phyloP scores from a whole-genome alignment of 1,140 invertebrate species.

The Ceratina australensis region DNA sequence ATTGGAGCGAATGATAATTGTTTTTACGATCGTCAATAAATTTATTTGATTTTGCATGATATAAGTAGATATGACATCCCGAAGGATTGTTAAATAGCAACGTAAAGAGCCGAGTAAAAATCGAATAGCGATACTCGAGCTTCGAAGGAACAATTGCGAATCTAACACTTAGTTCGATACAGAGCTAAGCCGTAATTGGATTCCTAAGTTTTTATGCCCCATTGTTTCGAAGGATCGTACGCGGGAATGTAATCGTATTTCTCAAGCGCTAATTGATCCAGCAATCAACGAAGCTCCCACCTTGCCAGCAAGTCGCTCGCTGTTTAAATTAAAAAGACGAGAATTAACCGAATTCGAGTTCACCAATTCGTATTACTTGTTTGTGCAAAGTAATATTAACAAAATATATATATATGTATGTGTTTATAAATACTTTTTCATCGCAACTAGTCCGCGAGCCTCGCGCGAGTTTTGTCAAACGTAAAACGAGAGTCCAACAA shows the following conservation, averaged over 20 bases:
- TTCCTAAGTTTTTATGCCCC: background rate
- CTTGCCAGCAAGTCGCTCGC: conserved; percentile 55
- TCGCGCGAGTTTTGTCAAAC: conserved; percentile 19
- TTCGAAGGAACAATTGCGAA: conserved; percentile 1
- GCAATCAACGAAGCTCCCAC: conserved; percentile 63
- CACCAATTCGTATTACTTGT: conserved; percentile 1
- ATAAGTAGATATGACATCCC: too few species aligned
- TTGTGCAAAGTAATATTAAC: conserved; percentile 41
- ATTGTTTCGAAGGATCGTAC: conserved; percentile 10
- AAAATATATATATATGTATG: conserved; percentile 13
- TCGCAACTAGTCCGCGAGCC: conserved; percentile 23
- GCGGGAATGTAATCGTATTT: conserved; percentile 40
- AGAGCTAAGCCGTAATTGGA: background rate
- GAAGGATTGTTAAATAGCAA: background rate
- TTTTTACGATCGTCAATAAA: too few species aligned
- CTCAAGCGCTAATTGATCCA: conserved; percentile 67
- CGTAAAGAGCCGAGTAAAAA: conserved; percentile 4
- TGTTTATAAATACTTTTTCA: conserved; percentile 21
- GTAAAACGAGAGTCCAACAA: conserved; percentile 45
- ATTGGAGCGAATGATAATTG: too few species aligned
- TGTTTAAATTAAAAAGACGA: background rate
- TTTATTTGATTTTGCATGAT: too few species aligned
- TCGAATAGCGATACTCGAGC: conserved; percentile 18
- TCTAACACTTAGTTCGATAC: conserved; percentile 10
- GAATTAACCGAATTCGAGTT: background rate